Percentiles rank a stretch among this genome's conserved stretches.
These are phyloP conservation scores for Sebastes elongatus DNA, from an alignment of 2,797 vertebrate genomes.

Conservation along the genomic window DNA sequence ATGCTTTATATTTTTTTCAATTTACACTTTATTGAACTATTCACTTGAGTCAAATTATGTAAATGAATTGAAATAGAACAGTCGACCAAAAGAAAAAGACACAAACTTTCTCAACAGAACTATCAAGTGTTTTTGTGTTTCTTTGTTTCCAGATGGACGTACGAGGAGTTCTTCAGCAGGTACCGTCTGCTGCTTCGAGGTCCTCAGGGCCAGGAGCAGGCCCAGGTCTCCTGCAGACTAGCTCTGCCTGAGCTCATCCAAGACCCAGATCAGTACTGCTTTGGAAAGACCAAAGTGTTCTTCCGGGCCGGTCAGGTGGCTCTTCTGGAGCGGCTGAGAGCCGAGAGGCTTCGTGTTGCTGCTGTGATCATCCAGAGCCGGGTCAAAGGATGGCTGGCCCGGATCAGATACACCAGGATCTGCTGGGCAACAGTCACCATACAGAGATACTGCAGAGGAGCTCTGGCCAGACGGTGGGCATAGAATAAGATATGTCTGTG, in stretches of 20 bases:
- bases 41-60: background rate
- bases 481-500: background rate
- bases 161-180: constrained; percentile 82
- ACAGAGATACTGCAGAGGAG: constrained; percentile 78
- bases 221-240: constrained; percentile 62
- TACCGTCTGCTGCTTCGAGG: constrained; percentile 78
- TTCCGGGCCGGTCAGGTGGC: constrained; percentile 85
- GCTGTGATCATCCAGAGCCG: constrained; percentile 80
- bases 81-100: background rate
- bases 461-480: constrained; percentile 79
- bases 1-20: background rate
- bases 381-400: constrained; percentile 82
- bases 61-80: background rate
- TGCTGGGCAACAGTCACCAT: constrained; percentile 61
- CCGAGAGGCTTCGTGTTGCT: constrained; percentile 70
- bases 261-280: constrained; percentile 78
- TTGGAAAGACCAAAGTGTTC: constrained; percentile 85
- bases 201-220: constrained; percentile 52
- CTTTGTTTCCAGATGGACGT: constrained; percentile 75
- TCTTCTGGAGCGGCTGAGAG: constrained; percentile 81
- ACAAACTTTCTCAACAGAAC: background rate
- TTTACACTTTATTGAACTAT: no score
- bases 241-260: constrained; percentile 76
- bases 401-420: constrained; percentile 47
- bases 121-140: background rate